These are phyloP conservation scores for Vireo altiloquus DNA, from an alignment of 2,113 vertebrate species.

Conservation along the genomic window DNA sequence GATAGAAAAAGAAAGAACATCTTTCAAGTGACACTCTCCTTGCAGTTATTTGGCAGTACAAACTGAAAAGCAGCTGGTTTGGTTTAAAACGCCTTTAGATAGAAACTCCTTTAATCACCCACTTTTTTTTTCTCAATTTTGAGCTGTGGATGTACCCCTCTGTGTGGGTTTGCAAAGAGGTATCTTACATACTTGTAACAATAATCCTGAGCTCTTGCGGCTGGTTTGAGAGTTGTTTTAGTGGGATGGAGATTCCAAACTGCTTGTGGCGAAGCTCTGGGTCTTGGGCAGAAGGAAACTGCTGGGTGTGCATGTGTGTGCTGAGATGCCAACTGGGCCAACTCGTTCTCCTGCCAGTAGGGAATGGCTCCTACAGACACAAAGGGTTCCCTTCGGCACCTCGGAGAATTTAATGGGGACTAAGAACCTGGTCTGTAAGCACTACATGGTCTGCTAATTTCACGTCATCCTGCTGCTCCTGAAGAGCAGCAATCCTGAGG, in stretches of 20 bases:
- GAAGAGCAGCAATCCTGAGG: background rate
- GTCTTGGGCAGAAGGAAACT: background rate
- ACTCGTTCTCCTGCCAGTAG: background rate
- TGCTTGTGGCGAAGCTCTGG: background rate
- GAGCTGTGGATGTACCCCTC: background rate
- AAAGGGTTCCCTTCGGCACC: background rate
- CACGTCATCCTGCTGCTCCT: background rate
- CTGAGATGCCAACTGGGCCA: background rate
- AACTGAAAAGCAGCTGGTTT: background rate
- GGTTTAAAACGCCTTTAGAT: background rate
- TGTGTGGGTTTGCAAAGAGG: background rate
- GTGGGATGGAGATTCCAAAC: background rate
- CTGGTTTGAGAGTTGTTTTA: background rate
- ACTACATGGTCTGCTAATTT: background rate
- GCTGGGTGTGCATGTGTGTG: fast-evolving
- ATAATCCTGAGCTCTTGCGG: background rate
- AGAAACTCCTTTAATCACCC: background rate
- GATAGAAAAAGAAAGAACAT: background rate
- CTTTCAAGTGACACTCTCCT: background rate
- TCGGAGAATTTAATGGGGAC: fast-evolving
- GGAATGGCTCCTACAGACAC: background rate
- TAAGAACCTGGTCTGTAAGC: background rate
- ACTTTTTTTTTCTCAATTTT: background rate
- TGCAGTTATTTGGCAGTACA: background rate
- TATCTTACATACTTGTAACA: too few species aligned